Conservation (phyloP, 2,888 invertebrate species). For the Cartodere bifasciata region DNA sequence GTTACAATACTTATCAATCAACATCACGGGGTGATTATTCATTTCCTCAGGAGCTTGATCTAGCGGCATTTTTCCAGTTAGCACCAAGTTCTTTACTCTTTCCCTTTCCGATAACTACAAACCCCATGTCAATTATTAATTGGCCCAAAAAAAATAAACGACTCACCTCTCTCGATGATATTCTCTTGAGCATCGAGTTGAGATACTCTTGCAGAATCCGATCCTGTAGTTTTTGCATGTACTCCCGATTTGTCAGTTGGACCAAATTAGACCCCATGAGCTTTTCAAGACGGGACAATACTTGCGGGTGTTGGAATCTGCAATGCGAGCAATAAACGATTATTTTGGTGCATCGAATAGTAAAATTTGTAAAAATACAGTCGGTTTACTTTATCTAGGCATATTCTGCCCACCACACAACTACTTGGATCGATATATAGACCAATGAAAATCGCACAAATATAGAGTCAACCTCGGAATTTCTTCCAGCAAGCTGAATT, state of each 20-base stretch:
- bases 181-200: constrained; percentile 48
- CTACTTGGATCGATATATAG: too few relatives aligned
- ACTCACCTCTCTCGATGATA: constrained; percentile 48
- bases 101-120: constrained; percentile 44
- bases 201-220: constrained; percentile 51
- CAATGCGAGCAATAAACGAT: too few relatives aligned
- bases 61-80: constrained; percentile 53
- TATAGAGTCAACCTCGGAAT: too few relatives aligned
- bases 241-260: constrained; percentile 51
- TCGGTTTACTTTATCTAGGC: too few relatives aligned
- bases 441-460: too few relatives aligned
- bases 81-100: constrained; percentile 52
- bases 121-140: not conserved
- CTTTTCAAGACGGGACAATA: constrained; percentile 51
- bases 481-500: too few relatives aligned
- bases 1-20: constrained; percentile 43
- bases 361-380: too few relatives aligned
- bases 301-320: constrained; percentile 52
- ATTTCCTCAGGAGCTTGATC: constrained; percentile 54
- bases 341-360: too few relatives aligned
- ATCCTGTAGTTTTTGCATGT: constrained; percentile 52
- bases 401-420: too few relatives aligned
- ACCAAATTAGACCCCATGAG: constrained; percentile 59
- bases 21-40: constrained; percentile 53
- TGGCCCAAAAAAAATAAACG: constrained; percentile 4